Evolutionary conservation across 2,888 invertebrate genomes (phyloP), one percentile per base, ranked within the genome.

Genomic region (Parnassius glacialis): DNA sequence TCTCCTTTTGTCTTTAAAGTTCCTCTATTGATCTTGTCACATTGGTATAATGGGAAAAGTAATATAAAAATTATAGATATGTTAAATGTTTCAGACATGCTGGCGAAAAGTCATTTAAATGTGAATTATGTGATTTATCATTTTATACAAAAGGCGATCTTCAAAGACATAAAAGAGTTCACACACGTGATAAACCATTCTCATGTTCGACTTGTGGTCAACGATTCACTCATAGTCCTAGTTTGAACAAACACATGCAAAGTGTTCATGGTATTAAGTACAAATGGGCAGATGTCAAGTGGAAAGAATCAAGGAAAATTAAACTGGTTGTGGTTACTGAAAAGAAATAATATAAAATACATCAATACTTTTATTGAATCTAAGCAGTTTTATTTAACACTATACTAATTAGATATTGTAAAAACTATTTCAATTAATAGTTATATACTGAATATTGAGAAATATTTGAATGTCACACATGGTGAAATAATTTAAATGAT

Each of bases 171-270:
- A 73, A 73, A 63, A 73, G 89, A 7, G 88, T 87, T 42, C 92
- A 92, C 68, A 85, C 87, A 0, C 79, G 81, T 0, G 87, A 89
- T 50, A 92, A 91, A 67, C 90, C 86, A 3, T 92, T 81, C 68
- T 69, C 80, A 1, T 92, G 92, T 63, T 84, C 85, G 0, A 78
- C 80, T 43, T 92, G 92, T 61, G 69, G 80, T 1, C 87, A 89
- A 65, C 78, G 78, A 51, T 91, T 91, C 65, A 78, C 83, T 20
- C 86, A 90, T 61, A 90, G 90, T 64, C 80, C 87, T 20, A 90
- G 89, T 66, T 77, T 92, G 3, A 92, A 91, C 69, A 91, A 88
- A 71, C 92, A 92, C 67, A 87, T 92, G 85, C 79, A 79, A 47
- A 81, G 79, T 42, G 75, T 86, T 2, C 92, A 92, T 70, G 84